A percentile compares a stretch with the other conserved stretches of the same genome.
Evolutionary conservation across 2,888 invertebrate genomes (phyloP).

Genomic region (Stenolophus ochropezus): DNA sequence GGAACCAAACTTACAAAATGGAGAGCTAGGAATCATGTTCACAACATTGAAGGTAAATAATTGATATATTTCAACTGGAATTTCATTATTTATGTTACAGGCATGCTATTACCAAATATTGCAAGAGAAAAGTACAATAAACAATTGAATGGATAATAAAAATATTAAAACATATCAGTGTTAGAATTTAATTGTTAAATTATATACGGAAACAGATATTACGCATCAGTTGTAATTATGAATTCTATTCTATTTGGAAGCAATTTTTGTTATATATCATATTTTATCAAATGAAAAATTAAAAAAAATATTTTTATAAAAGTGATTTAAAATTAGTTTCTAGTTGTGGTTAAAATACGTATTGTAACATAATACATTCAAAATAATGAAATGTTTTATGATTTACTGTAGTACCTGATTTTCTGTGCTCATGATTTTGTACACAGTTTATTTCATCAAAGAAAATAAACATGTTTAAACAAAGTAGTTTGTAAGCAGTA

Average conservation of each 20-base stretch:
- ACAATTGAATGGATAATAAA: conserved; percentile 48
- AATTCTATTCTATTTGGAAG: conserved; percentile 9
- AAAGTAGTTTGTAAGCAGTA: no score
- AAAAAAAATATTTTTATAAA: conserved; percentile 36
- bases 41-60: conserved; percentile 83
- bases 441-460: conserved; percentile 33
- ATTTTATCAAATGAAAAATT: conserved; percentile 37
- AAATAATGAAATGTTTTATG: conserved; percentile 24
- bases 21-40: conserved; percentile 89
- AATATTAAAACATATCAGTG: conserved; percentile 55
- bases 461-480: conserved; percentile 32
- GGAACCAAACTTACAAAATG: conserved; percentile 83
- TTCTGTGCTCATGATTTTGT: conserved; percentile 44
- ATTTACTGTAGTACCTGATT: conserved; percentile 51
- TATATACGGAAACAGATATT: conserved; percentile 36
- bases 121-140: conserved; percentile 80
- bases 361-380: conserved; percentile 24
- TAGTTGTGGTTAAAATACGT: conserved; percentile 26
- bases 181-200: conserved; percentile 56
- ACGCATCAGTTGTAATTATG: conserved; percentile 24
- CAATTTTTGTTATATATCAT: conserved; percentile 2
- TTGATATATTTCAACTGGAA: conserved; percentile 23
- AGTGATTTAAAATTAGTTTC: conserved; percentile 10
- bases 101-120: conserved; percentile 86
- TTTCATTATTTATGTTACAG: conserved; percentile 72